Percentiles rank a stretch among this genome's conserved stretches.
Conservation (phyloP, 2,888 invertebrate genomes). For the Eilema griseolum region DNA sequence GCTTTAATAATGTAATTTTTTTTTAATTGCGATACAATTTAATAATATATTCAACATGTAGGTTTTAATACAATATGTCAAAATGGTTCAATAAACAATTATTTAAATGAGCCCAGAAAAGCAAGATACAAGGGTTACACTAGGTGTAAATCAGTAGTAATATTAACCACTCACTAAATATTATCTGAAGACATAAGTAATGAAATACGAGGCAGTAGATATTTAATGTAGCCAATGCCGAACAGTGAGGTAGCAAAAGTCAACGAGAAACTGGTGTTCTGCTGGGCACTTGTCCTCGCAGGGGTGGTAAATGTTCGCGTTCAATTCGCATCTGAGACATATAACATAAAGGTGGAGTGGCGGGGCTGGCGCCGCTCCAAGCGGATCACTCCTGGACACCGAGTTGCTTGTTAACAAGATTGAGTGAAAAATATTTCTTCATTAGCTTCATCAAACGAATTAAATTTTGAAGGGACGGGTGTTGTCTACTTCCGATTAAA, state of each 20-base stretch:
- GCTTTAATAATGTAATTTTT: too few species aligned
- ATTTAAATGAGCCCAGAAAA: too few species aligned
- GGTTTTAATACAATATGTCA: too few species aligned
- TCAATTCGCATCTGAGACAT: constrained; percentile 11
- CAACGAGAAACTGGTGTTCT: not conserved
- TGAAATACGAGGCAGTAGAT: not conserved
- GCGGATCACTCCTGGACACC: constrained; percentile 6
- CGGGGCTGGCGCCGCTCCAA: constrained; percentile 34
- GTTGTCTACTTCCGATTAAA: too few species aligned
- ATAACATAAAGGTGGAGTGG: constrained; percentile 18
- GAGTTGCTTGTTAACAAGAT: not conserved
- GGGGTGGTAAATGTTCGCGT: constrained; percentile 6
- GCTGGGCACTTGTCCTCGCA: not conserved
- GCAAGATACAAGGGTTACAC: not conserved
- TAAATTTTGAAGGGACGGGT: not conserved
- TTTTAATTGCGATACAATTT: too few species aligned
- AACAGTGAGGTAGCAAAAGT: not conserved
- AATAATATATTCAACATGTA: too few species aligned
- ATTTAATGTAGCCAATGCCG: not conserved
- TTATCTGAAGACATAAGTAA: not conserved
- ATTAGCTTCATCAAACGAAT: too few species aligned
- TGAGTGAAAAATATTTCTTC: too few species aligned
- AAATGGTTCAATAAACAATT: too few species aligned
- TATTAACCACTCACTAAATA: not conserved
- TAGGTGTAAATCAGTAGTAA: not conserved